Evolutionary conservation across 2,797 vertebrate species (phyloP), one percentile per base, ranked within the genome.

Genomic region (Mormyrops boulengeri): DNA sequence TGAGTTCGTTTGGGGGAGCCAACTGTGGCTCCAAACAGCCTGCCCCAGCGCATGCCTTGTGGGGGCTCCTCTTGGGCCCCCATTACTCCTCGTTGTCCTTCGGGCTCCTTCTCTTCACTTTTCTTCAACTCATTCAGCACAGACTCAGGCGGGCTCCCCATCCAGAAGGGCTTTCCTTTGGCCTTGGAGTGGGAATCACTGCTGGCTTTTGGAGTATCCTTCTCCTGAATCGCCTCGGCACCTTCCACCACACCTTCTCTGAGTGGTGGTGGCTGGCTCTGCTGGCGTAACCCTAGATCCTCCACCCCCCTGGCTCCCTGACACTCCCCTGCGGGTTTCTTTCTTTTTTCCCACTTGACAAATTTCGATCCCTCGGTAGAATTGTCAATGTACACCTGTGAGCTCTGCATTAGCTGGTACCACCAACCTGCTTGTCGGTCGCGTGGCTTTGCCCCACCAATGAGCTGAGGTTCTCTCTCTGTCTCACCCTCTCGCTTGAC

Each of bases 11-110:
- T 94, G 77, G 96, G 89, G 85, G 94, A 93, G 8, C 94, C 92
- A 0, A 92, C n/a, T 2, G 89, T 91, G 0, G 96, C 97, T 49
- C 98, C 98, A 89, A 99, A 99, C 73, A 99, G 96, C 90, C 97
- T 93, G 4, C 97, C 96, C 98, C 98, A 99, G 91, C 97, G 98
- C 92, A 97, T 94, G 90, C 94, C 91, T 57, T 88, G 94, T 2
- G 92, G 89, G 84, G 89, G 91, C 8, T 91, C 93, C 55, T 93
- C 92, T 66, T 90, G 91, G 88, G 11, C 69, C 1, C 69, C 80
- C 22, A 82, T 1, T 84, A 88, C 90, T 60, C 17, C 87, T 60
- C 77, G 87, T 49, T 38, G 89, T 62, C 19, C 92, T 30, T 91
- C 9, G 0, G 90, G 87, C 69, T 95, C 96, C 90, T 95, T 95